Conservation (phyloP, 1,140 invertebrate species). For the Chironomus striatipennis region DNA sequence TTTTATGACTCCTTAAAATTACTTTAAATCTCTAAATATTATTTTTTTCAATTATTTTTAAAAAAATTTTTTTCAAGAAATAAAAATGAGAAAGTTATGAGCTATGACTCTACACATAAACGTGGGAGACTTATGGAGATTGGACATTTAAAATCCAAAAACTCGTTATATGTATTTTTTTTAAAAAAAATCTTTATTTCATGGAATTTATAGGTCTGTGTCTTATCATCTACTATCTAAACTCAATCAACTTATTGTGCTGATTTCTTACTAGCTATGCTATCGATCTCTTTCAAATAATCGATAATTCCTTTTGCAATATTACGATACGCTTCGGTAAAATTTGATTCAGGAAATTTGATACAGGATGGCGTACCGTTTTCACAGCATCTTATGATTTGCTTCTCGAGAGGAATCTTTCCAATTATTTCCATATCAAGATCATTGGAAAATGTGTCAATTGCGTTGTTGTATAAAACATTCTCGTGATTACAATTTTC, state of each 20-base stretch:
- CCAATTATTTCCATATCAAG: conserved; percentile 52
- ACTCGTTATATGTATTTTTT: too few relatives aligned
- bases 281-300: conserved; percentile 43
- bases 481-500: conserved; percentile 56
- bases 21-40: too few relatives aligned
- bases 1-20: not conserved
- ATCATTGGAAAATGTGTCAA: conserved; percentile 44
- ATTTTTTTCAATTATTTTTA: too few relatives aligned
- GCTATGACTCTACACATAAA: too few relatives aligned
- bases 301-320: conserved; percentile 46
- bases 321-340: conserved; percentile 48
- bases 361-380: conserved; percentile 69
- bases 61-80: too few relatives aligned
- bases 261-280: not conserved
- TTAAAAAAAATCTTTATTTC: too few relatives aligned
- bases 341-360: conserved; percentile 50
- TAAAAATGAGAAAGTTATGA: too few relatives aligned
- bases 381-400: conserved; percentile 63
- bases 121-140: too few relatives aligned
- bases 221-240: too few relatives aligned
- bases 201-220: too few relatives aligned
- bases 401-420: conserved; percentile 63
- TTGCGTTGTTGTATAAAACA: conserved; percentile 51
- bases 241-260: not conserved
- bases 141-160: too few relatives aligned